Evolutionary conservation across 2,113 vertebrate species (phyloP).

Genomic region (Seriola quinqueradiata): DNA sequence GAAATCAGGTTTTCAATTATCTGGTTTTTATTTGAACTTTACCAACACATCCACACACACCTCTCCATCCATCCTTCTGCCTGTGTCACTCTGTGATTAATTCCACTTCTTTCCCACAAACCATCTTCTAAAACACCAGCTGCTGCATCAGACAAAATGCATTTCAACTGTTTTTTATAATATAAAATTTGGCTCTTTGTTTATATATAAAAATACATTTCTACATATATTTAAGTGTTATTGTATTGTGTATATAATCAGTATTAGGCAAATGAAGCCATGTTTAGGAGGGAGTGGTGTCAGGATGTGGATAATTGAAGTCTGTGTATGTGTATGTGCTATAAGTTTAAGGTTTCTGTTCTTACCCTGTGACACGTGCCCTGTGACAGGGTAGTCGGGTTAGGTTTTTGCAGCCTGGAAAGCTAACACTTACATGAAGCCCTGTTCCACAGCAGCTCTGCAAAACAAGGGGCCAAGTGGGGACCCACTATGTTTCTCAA

Average conservation of each 20-base stretch:
- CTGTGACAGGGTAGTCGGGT: constrained; percentile 30
- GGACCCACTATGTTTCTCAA: constrained; percentile 24
- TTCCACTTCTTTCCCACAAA: constrained; percentile 29
- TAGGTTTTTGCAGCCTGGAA: constrained; percentile 34
- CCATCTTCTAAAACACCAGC: constrained; percentile 27
- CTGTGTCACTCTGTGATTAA: constrained; percentile 5
- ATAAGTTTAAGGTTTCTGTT: constrained; percentile 27
- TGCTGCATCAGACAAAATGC: constrained; percentile 62
- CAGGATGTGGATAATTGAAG: constrained; percentile 62
- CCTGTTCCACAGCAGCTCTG: constrained; percentile 25
- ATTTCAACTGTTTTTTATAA: constrained; percentile 67
- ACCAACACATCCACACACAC: background rate
- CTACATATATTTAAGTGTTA: constrained; percentile 84
- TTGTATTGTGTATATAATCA: constrained; percentile 88
- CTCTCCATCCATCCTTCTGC: background rate
- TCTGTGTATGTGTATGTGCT: constrained; percentile 44
- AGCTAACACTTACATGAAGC: background rate
- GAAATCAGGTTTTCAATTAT: constrained; percentile 23
- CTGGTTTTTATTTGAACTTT: constrained; percentile 12
- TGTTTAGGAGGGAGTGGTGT: constrained; percentile 61
- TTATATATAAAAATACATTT: constrained; percentile 82
- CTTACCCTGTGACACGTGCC: constrained; percentile 14
- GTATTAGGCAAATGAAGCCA: constrained; percentile 85
- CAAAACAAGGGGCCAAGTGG: constrained; percentile 20
- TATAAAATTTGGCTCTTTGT: constrained; percentile 68